A percentile compares a stretch with the other conserved stretches of the same genome.
Conservation (phyloP, 2,888 invertebrate genomes). For the Rhodophaea formosa region DNA sequence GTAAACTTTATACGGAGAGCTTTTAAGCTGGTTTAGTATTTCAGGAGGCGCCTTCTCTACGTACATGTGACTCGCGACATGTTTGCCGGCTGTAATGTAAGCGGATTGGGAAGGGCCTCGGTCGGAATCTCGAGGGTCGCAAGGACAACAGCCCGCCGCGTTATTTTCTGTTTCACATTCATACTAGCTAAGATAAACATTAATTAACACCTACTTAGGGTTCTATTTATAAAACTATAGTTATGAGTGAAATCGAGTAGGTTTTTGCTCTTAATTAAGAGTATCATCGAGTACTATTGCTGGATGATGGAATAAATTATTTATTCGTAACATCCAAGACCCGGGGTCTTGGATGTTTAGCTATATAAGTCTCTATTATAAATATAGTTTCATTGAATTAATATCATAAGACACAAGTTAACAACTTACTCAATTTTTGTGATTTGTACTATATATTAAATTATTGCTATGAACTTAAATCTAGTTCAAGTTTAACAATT, state of each 20-base stretch:
- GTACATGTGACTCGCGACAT: slow-evolving; percentile 32
- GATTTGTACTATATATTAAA: no score
- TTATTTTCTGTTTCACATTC: slow-evolving; percentile 34
- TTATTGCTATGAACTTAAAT: no score
- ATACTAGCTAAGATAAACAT: slow-evolving; percentile 27
- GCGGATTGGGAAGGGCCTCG: slow-evolving; percentile 35
- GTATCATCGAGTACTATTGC: no score
- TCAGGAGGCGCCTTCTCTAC: slow-evolving; percentile 22
- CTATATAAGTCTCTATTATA: no score
- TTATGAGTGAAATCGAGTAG: background rate
- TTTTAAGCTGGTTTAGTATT: slow-evolving; percentile 29
- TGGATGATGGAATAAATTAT: no score
- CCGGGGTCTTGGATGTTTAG: no score
- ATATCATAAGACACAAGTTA: no score
- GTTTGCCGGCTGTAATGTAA: slow-evolving; percentile 33
- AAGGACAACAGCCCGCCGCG: slow-evolving; percentile 29
- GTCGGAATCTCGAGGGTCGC: slow-evolving; percentile 31
- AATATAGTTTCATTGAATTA: no score
- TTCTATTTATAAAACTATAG: background rate
- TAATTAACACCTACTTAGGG: slow-evolving; percentile 19
- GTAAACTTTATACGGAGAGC: slow-evolving; percentile 21
- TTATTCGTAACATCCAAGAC: no score
- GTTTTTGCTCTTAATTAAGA: no score
- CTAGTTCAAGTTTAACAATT: no score
- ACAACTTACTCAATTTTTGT: no score